Percentiles rank a stretch among this genome's conserved stretches.
phyloP scores from a whole-genome alignment of 1,140 invertebrate species.

The Cepaea nemoralis region DNA sequence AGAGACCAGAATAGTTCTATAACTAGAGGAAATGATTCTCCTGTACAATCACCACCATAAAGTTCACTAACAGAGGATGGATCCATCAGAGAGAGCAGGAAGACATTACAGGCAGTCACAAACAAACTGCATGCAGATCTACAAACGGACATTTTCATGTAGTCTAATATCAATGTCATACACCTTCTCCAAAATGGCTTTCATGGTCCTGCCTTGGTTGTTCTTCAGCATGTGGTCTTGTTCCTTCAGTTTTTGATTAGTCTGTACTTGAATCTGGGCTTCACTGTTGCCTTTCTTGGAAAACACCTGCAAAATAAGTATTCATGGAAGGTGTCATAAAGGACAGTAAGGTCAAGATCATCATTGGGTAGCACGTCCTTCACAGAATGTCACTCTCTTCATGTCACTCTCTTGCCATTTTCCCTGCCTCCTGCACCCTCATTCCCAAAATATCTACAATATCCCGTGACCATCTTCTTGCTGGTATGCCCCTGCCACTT shows the following conservation, averaged over 20 bases:
- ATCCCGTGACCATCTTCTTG: too few relatives aligned
- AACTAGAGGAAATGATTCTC: background rate
- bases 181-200: conserved; percentile 68
- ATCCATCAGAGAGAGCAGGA: too few relatives aligned
- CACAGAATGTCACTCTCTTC: too few relatives aligned
- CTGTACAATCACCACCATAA: background rate
- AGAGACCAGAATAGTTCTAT: too few relatives aligned
- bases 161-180: conserved; percentile 70
- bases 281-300: conserved; percentile 69
- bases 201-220: conserved; percentile 75
- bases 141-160: conserved; percentile 61
- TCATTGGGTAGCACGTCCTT: too few relatives aligned
- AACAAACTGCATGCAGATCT: background rate
- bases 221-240: conserved; percentile 61
- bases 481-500: too few relatives aligned
- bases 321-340: too few relatives aligned
- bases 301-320: conserved; percentile 60
- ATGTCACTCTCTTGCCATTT: too few relatives aligned
- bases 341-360: too few relatives aligned
- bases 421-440: too few relatives aligned
- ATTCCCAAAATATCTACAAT: too few relatives aligned
- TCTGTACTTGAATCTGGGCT: conserved; percentile 64
- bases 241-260: conserved; percentile 59
- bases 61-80: too few relatives aligned
- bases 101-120: background rate